Conservation (phyloP, 2,113 vertebrate genomes). For the Rhynchomys soricoides region DNA sequence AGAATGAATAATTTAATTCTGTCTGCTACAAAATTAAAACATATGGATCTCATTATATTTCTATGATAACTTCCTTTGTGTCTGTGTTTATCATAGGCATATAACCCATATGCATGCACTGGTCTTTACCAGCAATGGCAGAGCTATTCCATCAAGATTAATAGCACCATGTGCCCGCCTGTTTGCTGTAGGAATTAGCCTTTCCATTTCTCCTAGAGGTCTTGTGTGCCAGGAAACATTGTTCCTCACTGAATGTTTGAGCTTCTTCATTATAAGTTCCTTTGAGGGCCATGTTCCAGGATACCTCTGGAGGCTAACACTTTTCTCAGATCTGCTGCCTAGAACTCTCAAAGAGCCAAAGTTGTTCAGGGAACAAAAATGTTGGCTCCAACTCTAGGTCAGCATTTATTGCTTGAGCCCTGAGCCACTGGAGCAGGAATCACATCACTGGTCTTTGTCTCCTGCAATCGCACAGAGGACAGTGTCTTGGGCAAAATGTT, state of each 20-base stretch:
- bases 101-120: too few relatives aligned
- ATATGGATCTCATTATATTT: background rate
- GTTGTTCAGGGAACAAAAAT: background rate
- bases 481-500: background rate
- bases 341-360: background rate
- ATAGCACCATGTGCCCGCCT: background rate
- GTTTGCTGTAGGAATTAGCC: background rate
- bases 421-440: background rate
- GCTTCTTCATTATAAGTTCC: background rate
- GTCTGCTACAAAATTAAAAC: background rate
- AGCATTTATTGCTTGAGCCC: too few relatives aligned
- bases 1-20: background rate
- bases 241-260: background rate
- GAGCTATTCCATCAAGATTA: background rate
- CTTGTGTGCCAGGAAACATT: background rate
- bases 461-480: background rate
- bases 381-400: background rate
- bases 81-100: background rate
- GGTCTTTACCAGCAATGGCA: background rate
- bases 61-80: background rate
- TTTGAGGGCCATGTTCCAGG: background rate
- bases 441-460: background rate
- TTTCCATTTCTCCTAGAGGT: background rate
- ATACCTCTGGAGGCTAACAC: background rate
- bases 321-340: background rate